Conservation (phyloP, 1,140 invertebrate species). For the Colletes gigas region DNA sequence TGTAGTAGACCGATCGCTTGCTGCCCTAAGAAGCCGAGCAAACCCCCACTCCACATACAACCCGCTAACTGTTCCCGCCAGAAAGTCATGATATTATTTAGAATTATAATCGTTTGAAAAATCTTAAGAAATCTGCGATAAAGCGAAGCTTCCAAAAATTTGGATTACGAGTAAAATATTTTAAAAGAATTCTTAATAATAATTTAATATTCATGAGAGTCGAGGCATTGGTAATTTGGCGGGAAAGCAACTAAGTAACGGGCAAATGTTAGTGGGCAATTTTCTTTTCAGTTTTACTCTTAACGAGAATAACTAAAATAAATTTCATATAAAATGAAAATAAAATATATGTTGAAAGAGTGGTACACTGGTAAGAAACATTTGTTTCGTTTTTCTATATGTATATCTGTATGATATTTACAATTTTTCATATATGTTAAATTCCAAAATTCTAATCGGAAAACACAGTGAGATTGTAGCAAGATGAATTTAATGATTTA, state of each 20-base stretch:
- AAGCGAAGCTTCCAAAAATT: neutral
- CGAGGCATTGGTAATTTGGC: neutral
- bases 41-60: constrained; percentile 25
- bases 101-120: neutral
- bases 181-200: neutral
- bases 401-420: neutral
- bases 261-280: neutral
- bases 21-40: constrained; percentile 8
- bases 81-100: constrained; percentile 29
- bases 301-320: neutral
- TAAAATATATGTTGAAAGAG: neutral
- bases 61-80: constrained; percentile 53
- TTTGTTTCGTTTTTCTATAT: neutral
- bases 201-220: neutral
- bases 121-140: too few species aligned
- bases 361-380: too few species aligned
- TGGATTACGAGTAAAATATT: neutral
- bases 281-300: neutral
- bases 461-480: too few species aligned
- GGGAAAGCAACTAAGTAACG: neutral
- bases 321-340: neutral
- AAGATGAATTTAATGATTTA: too few species aligned
- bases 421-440: too few species aligned
- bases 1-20: constrained; percentile 36
- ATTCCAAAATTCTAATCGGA: too few species aligned